Evolutionary conservation across 1,140 invertebrate genomes (phyloP), one percentile per base, ranked within the genome.

Genomic region (Acromyrmex charruanus): DNA sequence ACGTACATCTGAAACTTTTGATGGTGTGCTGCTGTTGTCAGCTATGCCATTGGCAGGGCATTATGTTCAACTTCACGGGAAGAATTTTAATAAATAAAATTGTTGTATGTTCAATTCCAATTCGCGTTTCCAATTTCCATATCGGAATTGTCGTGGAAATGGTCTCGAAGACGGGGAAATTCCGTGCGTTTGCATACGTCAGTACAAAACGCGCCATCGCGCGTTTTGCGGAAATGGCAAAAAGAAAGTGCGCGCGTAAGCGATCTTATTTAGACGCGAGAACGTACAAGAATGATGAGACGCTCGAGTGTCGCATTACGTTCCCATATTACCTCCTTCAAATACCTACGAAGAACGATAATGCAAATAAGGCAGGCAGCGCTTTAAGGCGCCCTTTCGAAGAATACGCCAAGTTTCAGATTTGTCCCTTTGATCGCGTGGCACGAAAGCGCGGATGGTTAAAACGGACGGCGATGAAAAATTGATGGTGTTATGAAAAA

Each of bases 1-100:
- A 61, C n/a, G 31, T 18, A 31, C 25, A 44, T 12, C 9, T 44
- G 28, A n/a, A 9, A 61, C 58, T 31, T 25, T 18, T 12, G 21
- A 53, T 18, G 2, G 5, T 39, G 18, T n/a, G 59, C 28, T 28
- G 53, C 2, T 44, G 39, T 44, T 9, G 0, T 35, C 31, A 6
- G 31, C 3, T 12, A 16, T 55, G 59, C 58, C 21, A 31, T 12
- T 31, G 49, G 14, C 61, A 58, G n/a, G n/a, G 18, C 39, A 4
- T 66, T n/a, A 71, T 1, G 14, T n/a, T 44, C 65, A 21, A 14
- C 44, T 44, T 21, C 14, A 25, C 35, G 59, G 55, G n/a, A 66
- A 72, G 28, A 16, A 72, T 72, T 71, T 58, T 39, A 59, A 63
- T 21, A 66, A 79, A 71, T 63, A 65, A 55, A 77, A 87, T 71